phyloP scores from a whole-genome alignment of 2,888 invertebrate species.

The Dorcus parallelipipedus region DNA sequence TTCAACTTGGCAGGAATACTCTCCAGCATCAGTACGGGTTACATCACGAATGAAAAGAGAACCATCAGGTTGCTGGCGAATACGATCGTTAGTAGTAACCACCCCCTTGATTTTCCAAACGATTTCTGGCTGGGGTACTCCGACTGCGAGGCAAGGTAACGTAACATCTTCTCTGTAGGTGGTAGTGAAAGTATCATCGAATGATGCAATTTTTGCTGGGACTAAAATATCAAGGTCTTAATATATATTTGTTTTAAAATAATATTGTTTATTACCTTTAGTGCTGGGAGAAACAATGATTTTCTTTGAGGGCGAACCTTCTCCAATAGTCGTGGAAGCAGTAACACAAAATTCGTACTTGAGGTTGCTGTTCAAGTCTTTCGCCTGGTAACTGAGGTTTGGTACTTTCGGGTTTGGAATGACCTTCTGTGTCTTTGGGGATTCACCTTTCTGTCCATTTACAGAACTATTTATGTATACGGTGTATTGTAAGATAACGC shows the following conservation, averaged over 20 bases:
- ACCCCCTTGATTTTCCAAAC: slow-evolving; percentile 86
- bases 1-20: slow-evolving; percentile 90
- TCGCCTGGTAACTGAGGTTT: slow-evolving; percentile 79
- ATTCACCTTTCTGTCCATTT: slow-evolving; percentile 52
- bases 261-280: slow-evolving; percentile 52
- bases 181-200: slow-evolving; percentile 89
- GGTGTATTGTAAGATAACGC: slow-evolving; percentile 88
- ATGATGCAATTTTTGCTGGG: slow-evolving; percentile 91
- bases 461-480: slow-evolving; percentile 72
- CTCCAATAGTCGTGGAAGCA: slow-evolving; percentile 90
- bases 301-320: slow-evolving; percentile 86
- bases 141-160: slow-evolving; percentile 87
- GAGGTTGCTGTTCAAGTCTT: slow-evolving; percentile 74
- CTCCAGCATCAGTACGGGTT: slow-evolving; percentile 85
- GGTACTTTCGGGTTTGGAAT: slow-evolving; percentile 67
- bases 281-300: slow-evolving; percentile 80
- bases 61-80: slow-evolving; percentile 83
- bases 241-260: not conserved
- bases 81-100: slow-evolving; percentile 74
- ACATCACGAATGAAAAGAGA: slow-evolving; percentile 88
- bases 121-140: slow-evolving; percentile 85
- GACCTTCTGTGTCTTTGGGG: slow-evolving; percentile 67
- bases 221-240: slow-evolving; percentile 54
- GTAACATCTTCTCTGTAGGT: slow-evolving; percentile 90
- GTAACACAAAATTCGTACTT: slow-evolving; percentile 94